A percentile compares a stretch with the other conserved stretches of the same genome.
phyloP scores from a whole-genome alignment of 2,797 vertebrate species.

The Ispidina lecontei region DNA sequence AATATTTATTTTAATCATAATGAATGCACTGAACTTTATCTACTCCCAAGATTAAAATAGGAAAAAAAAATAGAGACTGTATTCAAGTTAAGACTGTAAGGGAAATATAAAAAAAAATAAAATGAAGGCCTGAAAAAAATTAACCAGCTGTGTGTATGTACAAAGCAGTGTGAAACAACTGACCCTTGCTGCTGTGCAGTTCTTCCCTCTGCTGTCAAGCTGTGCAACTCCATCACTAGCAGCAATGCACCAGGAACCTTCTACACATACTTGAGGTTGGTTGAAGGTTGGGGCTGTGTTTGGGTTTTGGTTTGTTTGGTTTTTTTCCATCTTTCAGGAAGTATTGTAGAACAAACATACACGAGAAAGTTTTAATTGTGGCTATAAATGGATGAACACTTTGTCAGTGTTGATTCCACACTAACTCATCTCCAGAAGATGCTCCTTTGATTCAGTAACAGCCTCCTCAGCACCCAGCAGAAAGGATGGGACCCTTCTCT shows the following conservation, averaged over 20 bases:
- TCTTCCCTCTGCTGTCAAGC: conserved; percentile 58
- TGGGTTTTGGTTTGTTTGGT: too few relatives aligned
- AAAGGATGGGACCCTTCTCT: not conserved
- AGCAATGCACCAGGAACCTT: not conserved
- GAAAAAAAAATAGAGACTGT: not conserved
- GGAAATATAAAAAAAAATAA: not conserved
- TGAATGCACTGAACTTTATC: not conserved
- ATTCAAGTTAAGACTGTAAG: not conserved
- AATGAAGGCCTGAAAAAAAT: not conserved
- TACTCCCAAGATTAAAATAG: not conserved
- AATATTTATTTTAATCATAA: not conserved
- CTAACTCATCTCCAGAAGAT: not conserved
- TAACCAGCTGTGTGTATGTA: not conserved
- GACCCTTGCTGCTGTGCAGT: not conserved
- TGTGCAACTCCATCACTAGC: conserved; percentile 26
- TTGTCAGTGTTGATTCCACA: not conserved
- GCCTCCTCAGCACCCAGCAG: not conserved
- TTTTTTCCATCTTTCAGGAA: not conserved
- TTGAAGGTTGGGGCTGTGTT: not conserved
- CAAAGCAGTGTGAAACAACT: not conserved
- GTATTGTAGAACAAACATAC: not conserved
- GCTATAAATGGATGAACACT: not conserved
- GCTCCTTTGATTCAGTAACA: not conserved
- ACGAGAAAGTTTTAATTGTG: not conserved
- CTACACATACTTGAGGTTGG: not conserved